Percentiles rank a stretch among this genome's conserved stretches.
Conservation (phyloP, 2,888 invertebrate genomes). For the Seira sanloemensis region DNA sequence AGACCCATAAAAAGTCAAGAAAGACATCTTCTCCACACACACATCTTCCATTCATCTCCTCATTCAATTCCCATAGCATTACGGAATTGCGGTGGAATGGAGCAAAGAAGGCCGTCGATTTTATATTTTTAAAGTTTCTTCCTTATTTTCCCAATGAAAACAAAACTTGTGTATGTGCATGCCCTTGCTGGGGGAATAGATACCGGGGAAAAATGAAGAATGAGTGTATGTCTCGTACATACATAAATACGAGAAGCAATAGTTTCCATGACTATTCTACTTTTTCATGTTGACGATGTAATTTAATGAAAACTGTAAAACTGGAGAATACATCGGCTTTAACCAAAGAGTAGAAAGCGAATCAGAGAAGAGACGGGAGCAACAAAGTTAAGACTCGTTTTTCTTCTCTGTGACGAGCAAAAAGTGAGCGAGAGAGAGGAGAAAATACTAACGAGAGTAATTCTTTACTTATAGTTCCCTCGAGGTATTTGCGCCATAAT, state of each 20-base stretch:
- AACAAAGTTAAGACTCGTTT: background rate
- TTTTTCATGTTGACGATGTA: conserved; percentile 41
- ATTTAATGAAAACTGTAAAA: conserved; percentile 57
- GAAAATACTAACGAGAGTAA: conserved; percentile 62
- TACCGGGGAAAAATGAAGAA: conserved; percentile 56
- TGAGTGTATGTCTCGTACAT: conserved; percentile 37
- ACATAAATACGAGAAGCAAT: conserved; percentile 38
- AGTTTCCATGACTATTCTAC: conserved; percentile 21
- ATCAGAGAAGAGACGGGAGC: background rate
- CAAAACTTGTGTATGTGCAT: conserved; percentile 31
- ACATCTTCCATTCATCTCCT: conserved; percentile 25
- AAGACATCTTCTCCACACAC: conserved; percentile 40
- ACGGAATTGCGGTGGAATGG: conserved; percentile 13
- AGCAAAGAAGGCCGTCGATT: background rate
- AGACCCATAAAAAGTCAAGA: background rate
- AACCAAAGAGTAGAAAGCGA: background rate
- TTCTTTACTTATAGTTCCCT: conserved; percentile 63
- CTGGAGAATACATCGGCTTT: background rate
- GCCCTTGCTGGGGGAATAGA: conserved; percentile 16
- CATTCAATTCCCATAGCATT: background rate
- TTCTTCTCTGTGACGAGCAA: background rate
- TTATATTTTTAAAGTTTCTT: background rate
- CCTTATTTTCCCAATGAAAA: background rate
- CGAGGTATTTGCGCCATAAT: conserved; percentile 62
- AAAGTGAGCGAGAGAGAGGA: conserved; percentile 39